Evolutionary conservation across 2,888 invertebrate species (phyloP).

Genomic region (Mythimna pallens): DNA sequence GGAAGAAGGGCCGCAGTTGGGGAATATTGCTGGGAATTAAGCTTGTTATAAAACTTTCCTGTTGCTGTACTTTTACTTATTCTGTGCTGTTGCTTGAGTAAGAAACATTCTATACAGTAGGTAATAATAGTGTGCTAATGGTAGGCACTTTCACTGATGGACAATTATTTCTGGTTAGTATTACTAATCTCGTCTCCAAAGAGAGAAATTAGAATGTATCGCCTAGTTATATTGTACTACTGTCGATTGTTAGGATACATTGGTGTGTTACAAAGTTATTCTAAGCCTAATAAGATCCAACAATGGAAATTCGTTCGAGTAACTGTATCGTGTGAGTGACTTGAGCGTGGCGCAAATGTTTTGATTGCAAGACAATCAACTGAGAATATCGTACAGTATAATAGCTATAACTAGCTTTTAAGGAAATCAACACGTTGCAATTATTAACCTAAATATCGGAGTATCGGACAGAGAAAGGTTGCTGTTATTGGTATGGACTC

Average conservation of each 20-base stretch:
- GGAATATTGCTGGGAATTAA: constrained; percentile 31
- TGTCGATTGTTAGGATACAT: constrained; percentile 38
- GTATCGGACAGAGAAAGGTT: not conserved
- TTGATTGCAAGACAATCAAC: constrained; percentile 8
- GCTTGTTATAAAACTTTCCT: constrained; percentile 16
- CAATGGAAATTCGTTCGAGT: constrained; percentile 25
- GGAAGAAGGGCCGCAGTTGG: constrained; percentile 46
- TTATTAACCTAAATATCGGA: not conserved
- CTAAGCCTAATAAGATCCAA: constrained; percentile 27
- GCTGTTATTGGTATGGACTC: not conserved
- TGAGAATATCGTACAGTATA: constrained; percentile 2
- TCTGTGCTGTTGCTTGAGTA: not conserved
- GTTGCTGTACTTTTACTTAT: not conserved
- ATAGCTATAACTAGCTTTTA: constrained; percentile 8
- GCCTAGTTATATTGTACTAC: constrained; percentile 12
- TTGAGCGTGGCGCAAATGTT: constrained; percentile 14
- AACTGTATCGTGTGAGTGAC: constrained; percentile 29
- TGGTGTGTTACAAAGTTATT: constrained; percentile 18
- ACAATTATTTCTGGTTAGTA: constrained; percentile 31
- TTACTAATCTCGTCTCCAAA: constrained; percentile 5
- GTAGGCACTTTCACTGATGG: constrained; percentile 36
- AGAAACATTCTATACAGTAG: constrained; percentile 10
- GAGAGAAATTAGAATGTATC: constrained; percentile 49
- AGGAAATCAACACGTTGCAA: not conserved
- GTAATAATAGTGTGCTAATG: constrained; percentile 25